These are phyloP conservation scores for Microcebus tavaratra DNA, from an alignment of 2,113 vertebrate species.

Conservation along the genomic window DNA sequence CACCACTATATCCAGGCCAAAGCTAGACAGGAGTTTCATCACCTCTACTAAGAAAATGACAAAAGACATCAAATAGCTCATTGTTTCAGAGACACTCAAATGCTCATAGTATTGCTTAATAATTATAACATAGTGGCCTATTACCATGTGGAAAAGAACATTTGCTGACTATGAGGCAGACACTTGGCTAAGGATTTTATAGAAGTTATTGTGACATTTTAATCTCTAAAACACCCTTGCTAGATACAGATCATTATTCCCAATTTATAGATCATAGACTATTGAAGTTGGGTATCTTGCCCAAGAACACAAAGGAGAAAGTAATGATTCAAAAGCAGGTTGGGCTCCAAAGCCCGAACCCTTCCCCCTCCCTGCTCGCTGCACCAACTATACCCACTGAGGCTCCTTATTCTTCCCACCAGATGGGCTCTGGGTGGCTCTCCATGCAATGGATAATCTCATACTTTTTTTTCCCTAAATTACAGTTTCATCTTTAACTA, in stretches of 20 bases:
- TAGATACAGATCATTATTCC: background rate
- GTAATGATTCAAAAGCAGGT: background rate
- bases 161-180: background rate
- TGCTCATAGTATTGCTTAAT: background rate
- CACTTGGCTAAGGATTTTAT: background rate
- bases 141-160: background rate
- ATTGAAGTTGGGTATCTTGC: background rate
- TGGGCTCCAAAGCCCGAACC: background rate
- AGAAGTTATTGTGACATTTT: background rate
- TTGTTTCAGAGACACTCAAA: background rate
- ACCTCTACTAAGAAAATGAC: background rate
- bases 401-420: background rate
- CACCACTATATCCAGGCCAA: background rate
- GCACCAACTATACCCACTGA: background rate
- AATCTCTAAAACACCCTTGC: background rate
- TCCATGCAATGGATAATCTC: background rate
- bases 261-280: background rate
- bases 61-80: background rate
- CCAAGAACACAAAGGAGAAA: conserved; percentile 7
- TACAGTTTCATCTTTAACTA: conserved; percentile 7
- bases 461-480: background rate
- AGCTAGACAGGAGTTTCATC: background rate
- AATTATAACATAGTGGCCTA: background rate
- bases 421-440: background rate
- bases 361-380: background rate